phyloP scores from a whole-genome alignment of 2,888 invertebrate species.

The Ligdia adustata region DNA sequence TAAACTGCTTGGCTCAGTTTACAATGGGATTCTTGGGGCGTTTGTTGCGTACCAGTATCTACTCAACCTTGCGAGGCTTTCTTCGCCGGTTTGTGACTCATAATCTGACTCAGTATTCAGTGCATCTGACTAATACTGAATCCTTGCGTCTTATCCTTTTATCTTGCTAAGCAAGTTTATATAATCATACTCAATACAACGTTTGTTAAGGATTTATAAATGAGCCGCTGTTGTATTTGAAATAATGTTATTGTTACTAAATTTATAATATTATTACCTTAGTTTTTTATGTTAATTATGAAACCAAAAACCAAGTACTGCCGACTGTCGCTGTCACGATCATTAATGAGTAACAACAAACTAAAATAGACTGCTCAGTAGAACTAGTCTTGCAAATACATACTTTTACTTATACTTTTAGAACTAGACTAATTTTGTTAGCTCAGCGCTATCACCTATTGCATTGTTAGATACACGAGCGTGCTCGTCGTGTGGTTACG shows the following conservation, averaged over 20 bases:
- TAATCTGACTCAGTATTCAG: conserved; percentile 64
- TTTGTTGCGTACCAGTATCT: conserved; percentile 59
- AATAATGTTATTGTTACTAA: no score
- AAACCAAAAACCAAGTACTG: no score
- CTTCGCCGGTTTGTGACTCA: conserved; percentile 69
- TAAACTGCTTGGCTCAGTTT: conserved; percentile 65
- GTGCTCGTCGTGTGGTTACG: conserved; percentile 25
- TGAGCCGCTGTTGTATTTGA: no score
- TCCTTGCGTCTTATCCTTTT: conserved; percentile 27
- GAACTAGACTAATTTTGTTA: conserved; percentile 19
- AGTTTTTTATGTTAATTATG: no score
- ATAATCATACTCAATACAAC: no score
- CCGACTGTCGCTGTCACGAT: no score
- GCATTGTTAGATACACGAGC: conserved; percentile 22
- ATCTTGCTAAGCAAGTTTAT: conserved; percentile 26
- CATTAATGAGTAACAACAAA: conserved; percentile 27
- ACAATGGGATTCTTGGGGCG: conserved; percentile 75
- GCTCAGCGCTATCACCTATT: conserved; percentile 12
- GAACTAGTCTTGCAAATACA: conserved; percentile 19
- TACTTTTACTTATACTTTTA: no score
- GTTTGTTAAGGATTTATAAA: no score
- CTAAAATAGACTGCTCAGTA: not conserved
- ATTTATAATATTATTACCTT: no score
- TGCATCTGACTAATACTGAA: conserved; percentile 50
- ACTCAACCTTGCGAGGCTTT: conserved; percentile 54